Conservation (phyloP, 2,797 vertebrate species). For the Micromesistius poutassou region DNA sequence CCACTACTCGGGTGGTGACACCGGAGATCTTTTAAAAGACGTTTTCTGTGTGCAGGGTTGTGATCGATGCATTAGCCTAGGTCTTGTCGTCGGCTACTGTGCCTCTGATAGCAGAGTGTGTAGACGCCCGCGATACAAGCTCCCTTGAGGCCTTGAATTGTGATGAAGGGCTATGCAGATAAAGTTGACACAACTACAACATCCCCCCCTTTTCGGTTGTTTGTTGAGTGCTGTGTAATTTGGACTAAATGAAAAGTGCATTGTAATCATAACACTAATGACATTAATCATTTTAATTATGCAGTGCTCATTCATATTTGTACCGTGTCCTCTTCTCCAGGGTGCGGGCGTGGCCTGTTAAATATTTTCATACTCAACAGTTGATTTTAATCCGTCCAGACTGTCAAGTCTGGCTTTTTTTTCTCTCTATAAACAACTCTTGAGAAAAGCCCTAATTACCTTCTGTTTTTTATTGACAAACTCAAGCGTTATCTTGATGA, state of each 20-base stretch:
- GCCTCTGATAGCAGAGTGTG: background rate
- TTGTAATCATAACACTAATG: background rate
- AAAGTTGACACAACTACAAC: background rate
- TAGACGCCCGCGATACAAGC: background rate
- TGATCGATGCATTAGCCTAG: background rate
- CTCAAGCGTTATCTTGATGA: background rate
- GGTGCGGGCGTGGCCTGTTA: background rate
- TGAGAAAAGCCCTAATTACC: background rate
- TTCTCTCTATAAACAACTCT: background rate
- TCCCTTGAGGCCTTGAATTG: background rate
- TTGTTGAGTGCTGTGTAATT: background rate
- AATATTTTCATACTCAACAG: background rate
- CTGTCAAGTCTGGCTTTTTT: background rate
- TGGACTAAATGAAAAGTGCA: background rate
- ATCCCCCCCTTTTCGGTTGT: background rate
- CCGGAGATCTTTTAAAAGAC: background rate
- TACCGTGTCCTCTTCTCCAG: background rate
- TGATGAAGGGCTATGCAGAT: background rate
- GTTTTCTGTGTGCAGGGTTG: background rate
- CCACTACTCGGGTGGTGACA: background rate
- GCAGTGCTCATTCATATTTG: background rate
- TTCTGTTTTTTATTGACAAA: conserved; percentile 1
- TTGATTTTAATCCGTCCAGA: background rate
- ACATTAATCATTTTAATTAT: background rate
- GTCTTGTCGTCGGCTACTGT: background rate